Evolutionary conservation across 2,888 invertebrate genomes (phyloP).

Genomic region (Nephrotoma flavescens): DNA sequence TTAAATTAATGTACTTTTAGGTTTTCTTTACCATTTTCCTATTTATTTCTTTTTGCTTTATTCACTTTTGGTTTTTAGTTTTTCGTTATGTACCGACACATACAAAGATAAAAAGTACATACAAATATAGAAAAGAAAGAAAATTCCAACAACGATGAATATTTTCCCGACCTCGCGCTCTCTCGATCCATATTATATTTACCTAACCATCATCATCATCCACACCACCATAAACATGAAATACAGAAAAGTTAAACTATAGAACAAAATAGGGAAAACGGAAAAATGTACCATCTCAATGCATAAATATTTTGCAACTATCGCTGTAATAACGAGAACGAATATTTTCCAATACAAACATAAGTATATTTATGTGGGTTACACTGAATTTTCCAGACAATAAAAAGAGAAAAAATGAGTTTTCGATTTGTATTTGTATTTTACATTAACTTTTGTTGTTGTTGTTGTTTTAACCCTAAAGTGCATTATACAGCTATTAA

Average conservation of each 20-base stretch:
- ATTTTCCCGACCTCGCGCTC: neutral
- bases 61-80: neutral
- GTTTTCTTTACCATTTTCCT: neutral
- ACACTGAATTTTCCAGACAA: neutral
- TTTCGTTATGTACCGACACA: neutral
- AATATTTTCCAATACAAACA: neutral
- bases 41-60: neutral
- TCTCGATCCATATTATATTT: neutral
- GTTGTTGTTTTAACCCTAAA: neutral
- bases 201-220: neutral
- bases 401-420: neutral
- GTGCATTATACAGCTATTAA: neutral
- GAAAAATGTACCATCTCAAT: neutral
- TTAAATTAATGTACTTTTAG: neutral
- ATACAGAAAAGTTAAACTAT: neutral
- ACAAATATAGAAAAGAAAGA: neutral
- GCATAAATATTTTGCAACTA: neutral
- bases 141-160: neutral
- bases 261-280: neutral
- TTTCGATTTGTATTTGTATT: neutral
- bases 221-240: neutral
- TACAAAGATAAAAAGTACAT: neutral
- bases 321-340: neutral
- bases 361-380: neutral
- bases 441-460: neutral